These are phyloP conservation scores for Pseudococcus jackbeardsleyi DNA, from an alignment of 2,888 invertebrate species.

Conservation along the genomic window DNA sequence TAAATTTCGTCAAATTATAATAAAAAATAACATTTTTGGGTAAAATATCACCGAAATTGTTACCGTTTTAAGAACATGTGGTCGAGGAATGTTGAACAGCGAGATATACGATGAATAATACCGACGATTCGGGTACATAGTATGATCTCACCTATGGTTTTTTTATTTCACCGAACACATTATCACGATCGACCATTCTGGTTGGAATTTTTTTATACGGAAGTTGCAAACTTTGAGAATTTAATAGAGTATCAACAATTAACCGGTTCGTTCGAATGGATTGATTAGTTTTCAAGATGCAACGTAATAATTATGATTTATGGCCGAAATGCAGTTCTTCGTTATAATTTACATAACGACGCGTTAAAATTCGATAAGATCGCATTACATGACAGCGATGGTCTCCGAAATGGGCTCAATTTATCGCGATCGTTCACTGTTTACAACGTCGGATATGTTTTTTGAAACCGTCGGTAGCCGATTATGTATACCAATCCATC, in stretches of 20 bases:
- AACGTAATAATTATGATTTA: slow-evolving; percentile 30
- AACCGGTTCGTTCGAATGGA: slow-evolving; percentile 20
- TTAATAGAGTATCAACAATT: slow-evolving; percentile 2
- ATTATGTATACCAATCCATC: background rate
- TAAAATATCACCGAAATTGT: slow-evolving; percentile 3
- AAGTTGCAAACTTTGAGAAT: background rate
- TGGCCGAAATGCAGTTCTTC: background rate
- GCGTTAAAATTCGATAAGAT: background rate
- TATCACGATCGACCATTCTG: background rate
- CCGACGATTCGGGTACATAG: background rate
- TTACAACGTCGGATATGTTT: background rate
- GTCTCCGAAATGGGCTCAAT: background rate
- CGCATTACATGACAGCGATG: background rate
- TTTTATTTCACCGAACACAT: background rate
- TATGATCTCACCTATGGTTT: slow-evolving; percentile 32
- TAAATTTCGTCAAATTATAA: background rate
- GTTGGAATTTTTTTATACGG: background rate
- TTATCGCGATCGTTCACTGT: background rate
- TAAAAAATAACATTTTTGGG: background rate
- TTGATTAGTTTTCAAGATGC: slow-evolving; percentile 18
- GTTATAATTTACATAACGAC: background rate
- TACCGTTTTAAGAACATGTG: slow-evolving; percentile 11
- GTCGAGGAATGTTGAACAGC: slow-evolving; percentile 6
- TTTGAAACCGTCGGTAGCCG: background rate
- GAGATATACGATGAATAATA: background rate